These are phyloP conservation scores for Lemur catta DNA, from an alignment of 2,797 vertebrate species.

Conservation along the genomic window DNA sequence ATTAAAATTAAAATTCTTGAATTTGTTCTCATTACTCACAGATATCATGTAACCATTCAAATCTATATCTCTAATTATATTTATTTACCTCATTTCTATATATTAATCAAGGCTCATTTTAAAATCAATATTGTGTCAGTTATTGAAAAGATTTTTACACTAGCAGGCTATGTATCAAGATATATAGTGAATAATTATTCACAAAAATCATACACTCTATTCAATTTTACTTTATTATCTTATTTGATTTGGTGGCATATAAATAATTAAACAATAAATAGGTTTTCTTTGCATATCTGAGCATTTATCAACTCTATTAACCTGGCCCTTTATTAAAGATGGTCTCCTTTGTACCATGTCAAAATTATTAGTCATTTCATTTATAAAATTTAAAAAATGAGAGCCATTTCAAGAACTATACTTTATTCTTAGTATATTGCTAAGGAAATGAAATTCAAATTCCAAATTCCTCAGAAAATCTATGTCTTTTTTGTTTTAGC, in stretches of 20 bases:
- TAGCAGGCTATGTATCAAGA: neutral
- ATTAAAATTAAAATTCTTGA: neutral
- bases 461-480: neutral
- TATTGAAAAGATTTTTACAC: neutral
- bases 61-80: neutral
- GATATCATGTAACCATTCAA: neutral
- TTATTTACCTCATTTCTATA: neutral
- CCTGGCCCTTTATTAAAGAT: neutral
- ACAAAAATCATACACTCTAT: neutral
- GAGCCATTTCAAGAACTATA: neutral
- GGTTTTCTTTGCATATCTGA: neutral
- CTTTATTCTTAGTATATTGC: neutral
- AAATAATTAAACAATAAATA: neutral
- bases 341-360: neutral
- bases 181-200: neutral
- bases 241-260: neutral
- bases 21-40: neutral
- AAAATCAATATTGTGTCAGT: neutral
- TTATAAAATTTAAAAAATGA: neutral
- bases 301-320: neutral
- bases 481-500: neutral
- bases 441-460: slow-evolving; percentile 10
- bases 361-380: neutral
- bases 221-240: neutral
- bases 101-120: neutral